phyloP scores from a whole-genome alignment of 2,113 vertebrate species.

The Melanerpes aurifrons region DNA sequence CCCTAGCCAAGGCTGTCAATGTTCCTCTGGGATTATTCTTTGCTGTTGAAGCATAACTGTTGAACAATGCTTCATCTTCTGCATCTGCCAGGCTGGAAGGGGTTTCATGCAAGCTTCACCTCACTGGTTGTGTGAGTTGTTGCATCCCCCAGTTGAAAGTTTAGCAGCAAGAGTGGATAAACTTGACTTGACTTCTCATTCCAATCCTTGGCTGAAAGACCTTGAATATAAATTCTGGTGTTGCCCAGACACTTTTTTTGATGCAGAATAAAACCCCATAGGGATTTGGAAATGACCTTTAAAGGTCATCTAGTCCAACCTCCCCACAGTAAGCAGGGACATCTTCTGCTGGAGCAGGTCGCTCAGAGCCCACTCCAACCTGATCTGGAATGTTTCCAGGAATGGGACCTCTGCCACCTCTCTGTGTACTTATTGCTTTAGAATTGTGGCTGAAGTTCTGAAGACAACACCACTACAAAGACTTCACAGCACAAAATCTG shows the following conservation, averaged over 20 bases:
- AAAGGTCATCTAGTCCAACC: no score
- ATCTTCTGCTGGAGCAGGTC: no score
- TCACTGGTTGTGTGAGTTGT: background rate
- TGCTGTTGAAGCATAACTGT: background rate
- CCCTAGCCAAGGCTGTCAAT: background rate
- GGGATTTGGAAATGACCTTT: no score
- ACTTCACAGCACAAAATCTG: fast-evolving
- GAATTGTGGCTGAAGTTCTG: background rate
- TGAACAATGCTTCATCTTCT: background rate
- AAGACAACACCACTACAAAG: background rate
- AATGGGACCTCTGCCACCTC: no score
- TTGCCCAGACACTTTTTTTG: background rate
- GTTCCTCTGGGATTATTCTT: background rate
- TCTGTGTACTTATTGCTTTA: background rate
- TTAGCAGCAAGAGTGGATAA: background rate
- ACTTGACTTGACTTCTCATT: background rate
- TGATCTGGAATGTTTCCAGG: no score
- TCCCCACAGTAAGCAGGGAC: no score
- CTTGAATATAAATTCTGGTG: background rate
- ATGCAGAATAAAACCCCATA: background rate
- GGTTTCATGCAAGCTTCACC: background rate
- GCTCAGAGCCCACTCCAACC: no score
- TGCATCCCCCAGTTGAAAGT: background rate
- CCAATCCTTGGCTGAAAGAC: background rate
- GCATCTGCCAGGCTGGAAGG: background rate